Evolutionary conservation across 2,888 invertebrate species (phyloP), one percentile per base, ranked within the genome.

Genomic region (Monopis laevigella): DNA sequence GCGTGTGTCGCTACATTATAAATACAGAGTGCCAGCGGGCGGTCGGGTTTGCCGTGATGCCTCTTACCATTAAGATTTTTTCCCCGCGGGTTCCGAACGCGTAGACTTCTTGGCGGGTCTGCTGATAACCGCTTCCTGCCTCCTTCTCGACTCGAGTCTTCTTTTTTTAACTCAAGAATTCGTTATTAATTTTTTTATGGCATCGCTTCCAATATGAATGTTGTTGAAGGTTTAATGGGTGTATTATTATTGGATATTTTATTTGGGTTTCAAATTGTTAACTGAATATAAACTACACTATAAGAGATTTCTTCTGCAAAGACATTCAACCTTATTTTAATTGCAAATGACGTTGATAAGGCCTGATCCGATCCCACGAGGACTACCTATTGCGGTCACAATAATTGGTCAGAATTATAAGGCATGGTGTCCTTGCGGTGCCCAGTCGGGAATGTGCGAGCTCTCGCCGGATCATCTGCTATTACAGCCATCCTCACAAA

Each of bases 381-480:
- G 11, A 16, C 64, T 59, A 58, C n/a, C n/a, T 71, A 46, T 71
- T 72, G 75, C 58, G 73, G 74, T 73, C 64, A 61, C 56, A 62
- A 60, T 77, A 77, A 78, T 80, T 73, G 70, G 53, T 65, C 69
- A 53, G 77, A 75, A 75, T 78, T 67, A 80, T 58, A 66, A 61
- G 65, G 42, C 39, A 39, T 60, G 70, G 50, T 66, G 71, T 71
- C 73, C 69, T 73, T 73, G 65, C 58, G 58, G 53, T 58, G 63
- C 56, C 64, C 63, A 70, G 62, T 65, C 65, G 66, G 61, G 70
- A 71, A 69, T 68, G 65, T 61, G 64, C 69, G 61, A 67, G 62
- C 65, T n/a, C n/a, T n/a, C n/a, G 66, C 70, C 71, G 70, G 67
- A 68, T 58, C 54, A 65, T 65, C 66, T 54, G 64, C 74, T 68